Evolutionary conservation across 2,888 invertebrate species (phyloP).

Genomic region (Drosophila histrio): DNA sequence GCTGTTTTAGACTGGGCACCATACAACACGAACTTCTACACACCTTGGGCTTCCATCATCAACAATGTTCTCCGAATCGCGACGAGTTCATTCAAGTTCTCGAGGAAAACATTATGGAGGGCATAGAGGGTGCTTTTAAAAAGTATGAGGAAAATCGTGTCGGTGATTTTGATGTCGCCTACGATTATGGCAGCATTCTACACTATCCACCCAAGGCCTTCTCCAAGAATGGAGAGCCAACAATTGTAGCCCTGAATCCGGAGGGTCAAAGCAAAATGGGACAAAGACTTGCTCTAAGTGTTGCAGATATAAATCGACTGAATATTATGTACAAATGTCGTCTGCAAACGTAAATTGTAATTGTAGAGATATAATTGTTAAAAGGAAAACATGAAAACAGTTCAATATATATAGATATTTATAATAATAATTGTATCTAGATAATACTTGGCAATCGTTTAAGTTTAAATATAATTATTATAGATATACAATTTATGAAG

Average conservation of each 20-base stretch:
- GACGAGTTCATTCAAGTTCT: slow-evolving; percentile 88
- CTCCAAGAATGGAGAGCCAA: slow-evolving; percentile 88
- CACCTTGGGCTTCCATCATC: slow-evolving; percentile 90
- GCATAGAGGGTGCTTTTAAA: slow-evolving; percentile 88
- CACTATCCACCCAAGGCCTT: slow-evolving; percentile 91
- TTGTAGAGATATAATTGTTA: too few species aligned
- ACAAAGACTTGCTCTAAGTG: slow-evolving; percentile 55
- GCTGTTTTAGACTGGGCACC: slow-evolving; percentile 84
- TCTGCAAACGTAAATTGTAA: slow-evolving; percentile 4
- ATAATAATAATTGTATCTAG: too few species aligned
- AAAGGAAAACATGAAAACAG: too few species aligned
- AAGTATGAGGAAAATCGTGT: slow-evolving; percentile 86
- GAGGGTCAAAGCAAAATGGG: slow-evolving; percentile 55
- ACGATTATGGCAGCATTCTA: slow-evolving; percentile 92
- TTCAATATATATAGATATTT: too few species aligned
- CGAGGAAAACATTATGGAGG: slow-evolving; percentile 84
- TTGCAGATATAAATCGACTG: slow-evolving; percentile 53
- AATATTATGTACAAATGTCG: slow-evolving; percentile 71
- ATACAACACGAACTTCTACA: slow-evolving; percentile 92
- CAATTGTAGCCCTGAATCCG: slow-evolving; percentile 86
- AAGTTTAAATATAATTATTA: too few species aligned
- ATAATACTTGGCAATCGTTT: too few species aligned
- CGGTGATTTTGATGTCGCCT: slow-evolving; percentile 87
- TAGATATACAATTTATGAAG: too few species aligned
- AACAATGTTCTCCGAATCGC: slow-evolving; percentile 90